Evolutionary conservation across 2,797 vertebrate genomes (phyloP).

Genomic region (Enteromius argenteus): DNA sequence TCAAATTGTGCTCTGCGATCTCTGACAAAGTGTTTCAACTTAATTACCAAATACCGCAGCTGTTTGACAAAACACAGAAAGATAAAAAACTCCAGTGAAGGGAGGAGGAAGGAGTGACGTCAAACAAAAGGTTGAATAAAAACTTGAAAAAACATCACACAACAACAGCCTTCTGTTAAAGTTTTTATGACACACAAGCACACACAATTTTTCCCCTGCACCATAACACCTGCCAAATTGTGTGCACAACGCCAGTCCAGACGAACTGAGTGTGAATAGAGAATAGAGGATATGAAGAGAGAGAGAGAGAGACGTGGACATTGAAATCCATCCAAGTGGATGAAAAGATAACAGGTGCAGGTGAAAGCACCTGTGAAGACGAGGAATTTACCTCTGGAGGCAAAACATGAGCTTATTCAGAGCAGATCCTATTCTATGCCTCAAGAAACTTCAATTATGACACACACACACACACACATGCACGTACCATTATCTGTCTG

Average conservation of each 20-base stretch:
- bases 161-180: neutral
- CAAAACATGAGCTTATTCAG: conserved; percentile 25
- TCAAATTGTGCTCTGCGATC: neutral
- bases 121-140: neutral
- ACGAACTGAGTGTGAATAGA: conserved; percentile 37
- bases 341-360: conserved; percentile 45
- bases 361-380: conserved; percentile 35
- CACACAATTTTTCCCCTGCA: conserved; percentile 11
- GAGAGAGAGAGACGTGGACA: conserved; percentile 32
- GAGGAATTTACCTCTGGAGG: conserved; percentile 43
- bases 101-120: neutral
- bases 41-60: conserved; percentile 24
- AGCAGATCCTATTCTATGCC: conserved; percentile 35
- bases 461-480: conserved; percentile 24
- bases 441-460: conserved; percentile 41
- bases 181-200: neutral
- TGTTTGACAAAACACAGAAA: conserved; percentile 33
- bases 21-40: conserved; percentile 16
- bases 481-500: conserved; percentile 13
- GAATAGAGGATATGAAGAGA: conserved; percentile 27
- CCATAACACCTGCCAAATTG: conserved; percentile 15
- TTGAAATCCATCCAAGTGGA: conserved; percentile 41
- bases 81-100: neutral
- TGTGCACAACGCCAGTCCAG: neutral
- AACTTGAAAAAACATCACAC: conserved; percentile 5